Evolutionary conservation across 2,113 vertebrate genomes (phyloP), one percentile per base, ranked within the genome.

Genomic region (Percopsis transmontana): DNA sequence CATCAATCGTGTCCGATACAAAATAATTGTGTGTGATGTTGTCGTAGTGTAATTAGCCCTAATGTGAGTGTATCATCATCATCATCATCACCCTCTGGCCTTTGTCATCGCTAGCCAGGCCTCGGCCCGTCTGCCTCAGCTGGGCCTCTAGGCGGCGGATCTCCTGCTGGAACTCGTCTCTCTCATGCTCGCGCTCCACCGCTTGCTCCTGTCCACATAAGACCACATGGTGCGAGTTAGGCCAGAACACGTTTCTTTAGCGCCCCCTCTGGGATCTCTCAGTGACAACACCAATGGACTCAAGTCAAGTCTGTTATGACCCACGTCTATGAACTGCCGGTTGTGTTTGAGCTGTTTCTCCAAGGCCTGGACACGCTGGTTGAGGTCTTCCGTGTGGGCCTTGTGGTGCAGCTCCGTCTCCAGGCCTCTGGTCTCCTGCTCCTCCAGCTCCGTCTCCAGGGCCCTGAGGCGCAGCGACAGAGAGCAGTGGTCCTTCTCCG

Each of bases 121-220:
- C 80, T 80, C 91, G 90, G 74, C 73, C 1, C 1, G 86, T 74
- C 57, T 90, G 87, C 70, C 86, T 93, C 42, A 98, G 91, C 69
- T 91, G 93, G n/a, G 83, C 89, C 88, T 99, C 96, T 55, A 99
- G 79, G 50, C 93, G 93, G 64, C 82, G 80, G 74, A 99, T 99
- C 85, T 99, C 97, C 79, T 95, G 95, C 87, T 99, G 96, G 79
- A 99, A 99, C 79, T 98, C 97, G 67, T 98, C 97, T 0, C 97
- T 90, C 48, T 99, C 97, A 0, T 97, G 96, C 73, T 99, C 97
- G 9, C 97, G 86, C 83, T 99, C 97, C 2, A 94, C 84, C 0
- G 97, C 95, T 85, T 99, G 97, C 57, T 96, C 96, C 97, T 99
- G 48, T 41, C 67, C 1, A 39, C 18, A 70, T 2, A 58, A 2